Conservation (phyloP, 1,140 invertebrate genomes). For the Polypedilum pembai region DNA sequence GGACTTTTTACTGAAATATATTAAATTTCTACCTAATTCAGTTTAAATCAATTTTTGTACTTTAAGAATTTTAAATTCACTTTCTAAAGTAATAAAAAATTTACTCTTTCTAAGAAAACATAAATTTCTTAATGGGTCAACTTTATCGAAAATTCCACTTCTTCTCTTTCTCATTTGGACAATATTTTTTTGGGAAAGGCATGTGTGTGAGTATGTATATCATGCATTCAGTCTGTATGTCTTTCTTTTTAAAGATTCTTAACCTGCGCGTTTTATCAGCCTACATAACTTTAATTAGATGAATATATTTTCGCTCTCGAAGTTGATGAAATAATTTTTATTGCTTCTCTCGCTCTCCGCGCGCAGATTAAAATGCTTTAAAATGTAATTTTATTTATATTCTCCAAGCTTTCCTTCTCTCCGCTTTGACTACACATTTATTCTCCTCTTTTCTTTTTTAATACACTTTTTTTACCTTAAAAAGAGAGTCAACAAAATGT, state of each 20-base stretch:
- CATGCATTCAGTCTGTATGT: too few species aligned
- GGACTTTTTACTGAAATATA: too few species aligned
- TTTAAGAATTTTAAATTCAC: neutral
- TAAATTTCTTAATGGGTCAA: slow-evolving; percentile 2
- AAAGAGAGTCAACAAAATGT: slow-evolving; percentile 26
- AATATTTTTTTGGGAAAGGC: too few species aligned
- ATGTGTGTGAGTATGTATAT: too few species aligned
- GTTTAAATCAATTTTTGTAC: neutral
- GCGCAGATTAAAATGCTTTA: slow-evolving; percentile 12
- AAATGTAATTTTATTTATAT: slow-evolving; percentile 17
- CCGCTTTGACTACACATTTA: neutral
- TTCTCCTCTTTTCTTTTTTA: neutral
- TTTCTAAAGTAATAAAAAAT: neutral
- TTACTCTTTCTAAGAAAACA: neutral
- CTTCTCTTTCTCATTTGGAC: neutral
- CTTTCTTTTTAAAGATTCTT: neutral
- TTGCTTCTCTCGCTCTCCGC: slow-evolving; percentile 2
- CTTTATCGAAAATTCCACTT: slow-evolving; percentile 12
- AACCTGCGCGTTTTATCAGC: neutral
- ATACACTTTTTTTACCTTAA: neutral
- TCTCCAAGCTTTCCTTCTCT: neutral
- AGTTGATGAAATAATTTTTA: slow-evolving; percentile 19
- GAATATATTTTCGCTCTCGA: slow-evolving; percentile 6
- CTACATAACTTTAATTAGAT: slow-evolving; percentile 19
- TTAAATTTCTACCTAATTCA: too few species aligned